phyloP scores from a whole-genome alignment of 2,888 invertebrate genomes.

The Coelinius sp. region DNA sequence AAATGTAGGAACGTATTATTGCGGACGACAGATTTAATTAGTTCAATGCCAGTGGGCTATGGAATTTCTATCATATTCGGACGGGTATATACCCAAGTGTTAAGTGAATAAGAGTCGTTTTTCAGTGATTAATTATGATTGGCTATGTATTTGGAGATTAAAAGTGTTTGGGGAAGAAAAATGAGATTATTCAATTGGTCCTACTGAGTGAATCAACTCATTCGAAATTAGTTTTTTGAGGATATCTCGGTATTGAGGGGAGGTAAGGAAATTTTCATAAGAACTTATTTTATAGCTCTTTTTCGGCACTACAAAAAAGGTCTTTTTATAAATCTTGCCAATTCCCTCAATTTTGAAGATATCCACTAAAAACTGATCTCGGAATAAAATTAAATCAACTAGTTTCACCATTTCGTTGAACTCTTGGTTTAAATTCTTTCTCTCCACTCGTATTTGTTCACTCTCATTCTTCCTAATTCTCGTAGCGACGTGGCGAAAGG shows the following conservation, averaged over 20 bases:
- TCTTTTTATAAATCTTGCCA: no score
- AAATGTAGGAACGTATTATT: background rate
- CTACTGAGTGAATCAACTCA: no score
- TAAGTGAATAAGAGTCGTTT: constrained; percentile 1
- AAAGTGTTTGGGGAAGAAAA: constrained; percentile 17
- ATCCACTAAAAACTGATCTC: no score
- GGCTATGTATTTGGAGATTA: background rate
- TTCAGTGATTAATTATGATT: constrained; percentile 1
- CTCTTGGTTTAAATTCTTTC: constrained; percentile 9
- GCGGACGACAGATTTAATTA: background rate
- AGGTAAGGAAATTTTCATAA: background rate
- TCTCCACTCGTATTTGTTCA: background rate
- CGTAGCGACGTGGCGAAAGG: constrained; percentile 49
- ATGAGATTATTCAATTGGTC: no score
- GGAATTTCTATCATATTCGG: background rate
- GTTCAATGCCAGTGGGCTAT: background rate
- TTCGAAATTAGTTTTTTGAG: background rate
- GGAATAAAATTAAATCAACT: no score
- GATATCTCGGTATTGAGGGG: background rate
- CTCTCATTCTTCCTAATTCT: background rate
- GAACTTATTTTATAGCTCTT: no score
- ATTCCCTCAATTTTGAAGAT: no score
- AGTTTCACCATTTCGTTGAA: background rate
- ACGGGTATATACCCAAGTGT: background rate
- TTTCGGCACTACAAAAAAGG: no score